phyloP scores from a whole-genome alignment of 2,888 invertebrate species.

The Drosophila silvestris region DNA sequence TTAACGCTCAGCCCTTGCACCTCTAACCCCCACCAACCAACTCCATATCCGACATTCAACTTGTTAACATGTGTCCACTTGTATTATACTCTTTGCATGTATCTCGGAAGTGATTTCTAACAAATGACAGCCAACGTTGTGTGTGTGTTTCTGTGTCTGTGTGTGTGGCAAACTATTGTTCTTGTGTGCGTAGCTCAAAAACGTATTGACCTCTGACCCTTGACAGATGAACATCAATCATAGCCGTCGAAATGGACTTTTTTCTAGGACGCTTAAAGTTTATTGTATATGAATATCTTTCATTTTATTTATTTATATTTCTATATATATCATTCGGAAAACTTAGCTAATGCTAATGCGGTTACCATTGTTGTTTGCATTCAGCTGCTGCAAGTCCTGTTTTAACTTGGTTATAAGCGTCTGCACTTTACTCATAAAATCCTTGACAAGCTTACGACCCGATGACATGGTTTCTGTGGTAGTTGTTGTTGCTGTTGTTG shows the following conservation, averaged over 20 bases:
- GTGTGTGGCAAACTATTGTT: slow-evolving; percentile 20
- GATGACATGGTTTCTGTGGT: slow-evolving; percentile 1
- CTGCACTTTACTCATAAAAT: slow-evolving; percentile 50
- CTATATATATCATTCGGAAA: not conserved
- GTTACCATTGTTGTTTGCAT: not conserved
- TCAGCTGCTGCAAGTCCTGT: slow-evolving; percentile 20
- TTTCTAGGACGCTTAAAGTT: not conserved
- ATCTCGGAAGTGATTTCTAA: slow-evolving; percentile 35
- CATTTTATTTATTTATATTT: not conserved
- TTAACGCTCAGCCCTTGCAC: slow-evolving; percentile 20
- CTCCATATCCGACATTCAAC: not conserved
- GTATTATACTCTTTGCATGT: slow-evolving; percentile 28
- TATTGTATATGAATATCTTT: not conserved
- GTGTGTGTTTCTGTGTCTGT: not conserved
- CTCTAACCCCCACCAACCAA: not conserved
- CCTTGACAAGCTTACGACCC: slow-evolving; percentile 43
- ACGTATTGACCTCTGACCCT: slow-evolving; percentile 37
- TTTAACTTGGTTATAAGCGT: slow-evolving; percentile 44
- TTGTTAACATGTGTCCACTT: slow-evolving; percentile 52
- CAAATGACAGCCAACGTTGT: slow-evolving; percentile 23
- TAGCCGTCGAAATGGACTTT: not conserved
- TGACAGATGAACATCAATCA: slow-evolving; percentile 37
- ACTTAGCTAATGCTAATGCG: slow-evolving; percentile 1
- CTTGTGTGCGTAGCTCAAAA: slow-evolving; percentile 21
- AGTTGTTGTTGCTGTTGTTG: slow-evolving; percentile 4